These are phyloP conservation scores for Axinella damicornis DNA, from an alignment of 37 sponge, comb jelly and placozoan genomes.

Conservation along the genomic window DNA sequence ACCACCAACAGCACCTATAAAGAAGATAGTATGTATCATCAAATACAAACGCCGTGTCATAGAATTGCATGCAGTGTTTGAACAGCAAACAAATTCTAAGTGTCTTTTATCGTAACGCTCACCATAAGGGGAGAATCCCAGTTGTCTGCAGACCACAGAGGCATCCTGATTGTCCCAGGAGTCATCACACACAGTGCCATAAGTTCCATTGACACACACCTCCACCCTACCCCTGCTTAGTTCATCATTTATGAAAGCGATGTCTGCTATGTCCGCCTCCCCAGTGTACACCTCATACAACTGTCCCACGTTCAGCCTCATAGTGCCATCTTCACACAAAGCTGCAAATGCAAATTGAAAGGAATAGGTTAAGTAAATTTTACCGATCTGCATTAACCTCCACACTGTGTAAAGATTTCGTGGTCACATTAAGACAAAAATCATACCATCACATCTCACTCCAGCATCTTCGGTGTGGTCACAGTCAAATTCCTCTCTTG, in stretches of 20 bases:
- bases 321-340: not conserved
- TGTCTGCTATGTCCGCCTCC: not conserved
- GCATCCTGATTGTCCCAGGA: conserved; percentile 34
- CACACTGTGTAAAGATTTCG: too few species aligned
- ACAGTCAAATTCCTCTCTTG: conserved; percentile 28
- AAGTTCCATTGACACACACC: conserved; percentile 20
- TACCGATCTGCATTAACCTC: too few species aligned
- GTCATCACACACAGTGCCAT: conserved; percentile 30
- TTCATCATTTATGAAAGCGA: not conserved
- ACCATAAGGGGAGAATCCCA: not conserved
- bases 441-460: conserved; percentile 46
- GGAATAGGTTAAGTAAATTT: not conserved
- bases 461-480: conserved; percentile 63
- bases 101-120: too few species aligned
- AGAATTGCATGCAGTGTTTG: too few species aligned
- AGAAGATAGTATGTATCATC: too few species aligned
- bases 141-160: conserved; percentile 33
- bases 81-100: too few species aligned
- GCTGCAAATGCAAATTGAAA: too few species aligned
- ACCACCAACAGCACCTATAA: conserved; percentile 6
- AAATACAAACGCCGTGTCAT: too few species aligned
- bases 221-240: conserved; percentile 30
- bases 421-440: too few species aligned
- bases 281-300: not conserved
- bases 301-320: conserved; percentile 4